Percentiles rank a stretch among this genome's conserved stretches.
Conservation (phyloP, 2,888 invertebrate species). For the Tetragonula carbonaria region DNA sequence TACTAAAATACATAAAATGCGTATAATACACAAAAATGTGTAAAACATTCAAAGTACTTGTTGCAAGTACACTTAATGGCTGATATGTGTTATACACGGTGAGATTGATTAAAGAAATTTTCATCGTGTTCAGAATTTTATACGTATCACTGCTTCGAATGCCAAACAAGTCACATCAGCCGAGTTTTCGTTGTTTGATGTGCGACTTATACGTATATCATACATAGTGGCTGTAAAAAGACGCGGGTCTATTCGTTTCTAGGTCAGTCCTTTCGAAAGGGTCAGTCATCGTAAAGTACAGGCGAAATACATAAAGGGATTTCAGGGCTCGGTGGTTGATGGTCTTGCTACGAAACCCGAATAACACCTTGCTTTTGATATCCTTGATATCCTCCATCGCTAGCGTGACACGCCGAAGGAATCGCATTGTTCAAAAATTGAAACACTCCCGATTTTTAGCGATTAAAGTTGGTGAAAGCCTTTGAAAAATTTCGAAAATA, state of each 20-base stretch:
- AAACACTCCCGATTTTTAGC: too few species aligned
- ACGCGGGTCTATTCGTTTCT: conserved; percentile 34
- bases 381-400: conserved; percentile 27
- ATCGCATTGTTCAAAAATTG: background rate
- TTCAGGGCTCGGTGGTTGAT: conserved; percentile 14
- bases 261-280: conserved; percentile 53
- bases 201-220: conserved; percentile 37
- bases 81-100: too few species aligned
- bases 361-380: conserved; percentile 43
- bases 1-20: too few species aligned
- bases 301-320: conserved; percentile 28
- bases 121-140: background rate
- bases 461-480: too few species aligned
- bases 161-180: conserved; percentile 14
- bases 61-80: too few species aligned
- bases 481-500: too few species aligned
- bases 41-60: too few species aligned
- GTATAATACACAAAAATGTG: too few species aligned
- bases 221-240: conserved; percentile 34
- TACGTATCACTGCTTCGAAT: background rate
- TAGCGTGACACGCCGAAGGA: conserved; percentile 28
- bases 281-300: conserved; percentile 46
- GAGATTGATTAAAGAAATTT: background rate
- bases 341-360: conserved; percentile 21
- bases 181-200: conserved; percentile 27